These are phyloP conservation scores for Ellobium chinense DNA, from an alignment of 2,888 invertebrate genomes.

Conservation along the genomic window DNA sequence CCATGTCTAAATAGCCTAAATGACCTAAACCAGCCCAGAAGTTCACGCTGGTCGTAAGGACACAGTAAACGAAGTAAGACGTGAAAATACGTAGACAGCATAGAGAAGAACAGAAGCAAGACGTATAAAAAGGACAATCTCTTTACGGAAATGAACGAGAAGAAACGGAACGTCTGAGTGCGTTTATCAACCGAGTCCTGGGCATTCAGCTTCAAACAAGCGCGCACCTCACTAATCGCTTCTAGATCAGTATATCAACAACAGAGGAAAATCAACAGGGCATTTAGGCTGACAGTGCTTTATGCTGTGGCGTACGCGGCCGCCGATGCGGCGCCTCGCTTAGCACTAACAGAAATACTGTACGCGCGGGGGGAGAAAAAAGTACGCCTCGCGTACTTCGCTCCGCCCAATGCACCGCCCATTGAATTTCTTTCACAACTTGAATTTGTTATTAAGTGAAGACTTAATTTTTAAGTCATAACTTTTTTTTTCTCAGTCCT, in stretches of 20 bases:
- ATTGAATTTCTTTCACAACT: not conserved
- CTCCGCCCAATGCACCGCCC: constrained; percentile 39
- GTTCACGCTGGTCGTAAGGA: too few species aligned
- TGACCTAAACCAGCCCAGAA: too few species aligned
- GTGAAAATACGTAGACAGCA: too few species aligned
- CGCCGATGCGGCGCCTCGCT: constrained; percentile 47
- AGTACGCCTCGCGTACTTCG: not conserved
- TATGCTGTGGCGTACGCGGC: constrained; percentile 15
- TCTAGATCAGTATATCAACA: constrained; percentile 49
- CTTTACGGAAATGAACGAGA: not conserved
- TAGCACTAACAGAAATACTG: not conserved
- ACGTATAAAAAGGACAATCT: too few species aligned
- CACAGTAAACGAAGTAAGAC: too few species aligned
- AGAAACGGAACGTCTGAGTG: not conserved
- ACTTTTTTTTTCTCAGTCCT: too few species aligned
- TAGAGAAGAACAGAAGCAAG: too few species aligned
- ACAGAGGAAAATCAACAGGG: constrained; percentile 41
- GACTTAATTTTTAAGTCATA: too few species aligned
- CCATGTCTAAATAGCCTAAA: too few species aligned
- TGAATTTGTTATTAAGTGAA: too few species aligned
- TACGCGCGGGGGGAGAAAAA: not conserved
- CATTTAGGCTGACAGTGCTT: constrained; percentile 38
- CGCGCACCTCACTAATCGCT: constrained; percentile 30
- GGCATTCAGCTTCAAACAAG: not conserved
- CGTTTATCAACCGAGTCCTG: not conserved